phyloP scores from a whole-genome alignment of 2,797 vertebrate genomes.

The Sylvilagus floridanus region DNA sequence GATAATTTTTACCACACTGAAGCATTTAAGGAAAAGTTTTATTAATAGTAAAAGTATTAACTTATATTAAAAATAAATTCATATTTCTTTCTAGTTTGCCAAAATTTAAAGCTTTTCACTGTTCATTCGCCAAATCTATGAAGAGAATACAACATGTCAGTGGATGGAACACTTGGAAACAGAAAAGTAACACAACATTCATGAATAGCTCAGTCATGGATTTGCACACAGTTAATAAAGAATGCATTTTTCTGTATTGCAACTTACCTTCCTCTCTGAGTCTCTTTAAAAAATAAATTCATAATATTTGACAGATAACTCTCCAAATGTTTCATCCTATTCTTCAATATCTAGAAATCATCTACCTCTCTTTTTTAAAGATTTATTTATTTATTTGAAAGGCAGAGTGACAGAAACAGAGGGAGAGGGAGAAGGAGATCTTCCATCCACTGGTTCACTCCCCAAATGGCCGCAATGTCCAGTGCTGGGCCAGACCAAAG shows the following conservation, averaged over 20 bases:
- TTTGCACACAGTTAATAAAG: neutral
- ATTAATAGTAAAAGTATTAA: neutral
- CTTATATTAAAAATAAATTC: neutral
- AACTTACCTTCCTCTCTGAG: neutral
- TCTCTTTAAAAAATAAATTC: neutral
- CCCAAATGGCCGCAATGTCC: too few relatives aligned
- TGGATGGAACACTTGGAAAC: neutral
- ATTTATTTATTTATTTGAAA: too few relatives aligned
- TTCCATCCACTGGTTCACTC: too few relatives aligned
- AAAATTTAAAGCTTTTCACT: neutral
- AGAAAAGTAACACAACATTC: neutral
- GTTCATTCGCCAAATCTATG: neutral
- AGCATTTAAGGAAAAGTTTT: constrained; percentile 26
- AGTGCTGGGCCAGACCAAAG: too few relatives aligned
- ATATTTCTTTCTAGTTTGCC: neutral
- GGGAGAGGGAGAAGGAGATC: too few relatives aligned
- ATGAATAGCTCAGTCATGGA: neutral
- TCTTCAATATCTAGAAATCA: neutral
- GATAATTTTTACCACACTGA: neutral
- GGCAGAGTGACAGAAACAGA: too few relatives aligned
- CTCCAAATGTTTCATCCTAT: neutral
- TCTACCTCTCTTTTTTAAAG: too few relatives aligned
- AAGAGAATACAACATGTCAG: neutral
- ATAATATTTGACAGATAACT: neutral
- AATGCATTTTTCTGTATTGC: neutral